Conservation (phyloP, 2,797 vertebrate species). For the Acanthurus tractus region DNA sequence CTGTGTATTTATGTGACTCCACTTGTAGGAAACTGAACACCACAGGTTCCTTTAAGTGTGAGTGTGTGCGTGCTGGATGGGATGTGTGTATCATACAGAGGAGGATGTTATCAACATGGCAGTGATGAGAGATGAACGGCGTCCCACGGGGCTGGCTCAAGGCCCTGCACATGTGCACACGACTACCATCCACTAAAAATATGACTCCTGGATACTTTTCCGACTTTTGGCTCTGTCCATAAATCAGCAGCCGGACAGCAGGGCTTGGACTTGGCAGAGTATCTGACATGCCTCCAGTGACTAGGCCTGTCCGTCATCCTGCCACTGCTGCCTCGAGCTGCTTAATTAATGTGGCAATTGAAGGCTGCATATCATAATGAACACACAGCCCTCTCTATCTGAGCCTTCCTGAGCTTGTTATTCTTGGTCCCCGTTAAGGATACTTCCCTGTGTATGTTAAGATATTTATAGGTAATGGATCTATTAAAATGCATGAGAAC, state of each 20-base stretch:
- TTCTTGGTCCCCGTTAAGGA: constrained; percentile 82
- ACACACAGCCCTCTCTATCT: constrained; percentile 84
- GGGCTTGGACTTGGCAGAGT: constrained; percentile 78
- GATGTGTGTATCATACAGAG: constrained; percentile 74
- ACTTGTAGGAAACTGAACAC: constrained; percentile 75
- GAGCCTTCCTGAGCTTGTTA: constrained; percentile 81
- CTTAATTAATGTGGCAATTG: constrained; percentile 88
- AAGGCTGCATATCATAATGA: constrained; percentile 84
- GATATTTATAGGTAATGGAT: constrained; percentile 87
- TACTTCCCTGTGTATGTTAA: constrained; percentile 69
- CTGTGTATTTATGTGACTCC: constrained; percentile 85
- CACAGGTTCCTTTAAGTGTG: constrained; percentile 60
- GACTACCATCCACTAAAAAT: constrained; percentile 75
- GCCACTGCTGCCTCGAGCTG: constrained; percentile 72
- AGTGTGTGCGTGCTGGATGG: constrained; percentile 55
- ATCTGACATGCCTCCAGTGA: constrained; percentile 80
- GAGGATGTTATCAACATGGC: constrained; percentile 87
- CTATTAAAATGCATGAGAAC: constrained; percentile 86
- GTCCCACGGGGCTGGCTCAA: constrained; percentile 72
- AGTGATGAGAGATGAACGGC: constrained; percentile 86
- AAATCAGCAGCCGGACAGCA: constrained; percentile 80
- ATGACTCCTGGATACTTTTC: constrained; percentile 82
- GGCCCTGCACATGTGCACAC: constrained; percentile 81
- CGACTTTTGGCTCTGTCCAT: constrained; percentile 75
- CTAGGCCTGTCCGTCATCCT: constrained; percentile 84